Conservation (phyloP, 2,113 vertebrate species). For the Sigmodon hispidus region DNA sequence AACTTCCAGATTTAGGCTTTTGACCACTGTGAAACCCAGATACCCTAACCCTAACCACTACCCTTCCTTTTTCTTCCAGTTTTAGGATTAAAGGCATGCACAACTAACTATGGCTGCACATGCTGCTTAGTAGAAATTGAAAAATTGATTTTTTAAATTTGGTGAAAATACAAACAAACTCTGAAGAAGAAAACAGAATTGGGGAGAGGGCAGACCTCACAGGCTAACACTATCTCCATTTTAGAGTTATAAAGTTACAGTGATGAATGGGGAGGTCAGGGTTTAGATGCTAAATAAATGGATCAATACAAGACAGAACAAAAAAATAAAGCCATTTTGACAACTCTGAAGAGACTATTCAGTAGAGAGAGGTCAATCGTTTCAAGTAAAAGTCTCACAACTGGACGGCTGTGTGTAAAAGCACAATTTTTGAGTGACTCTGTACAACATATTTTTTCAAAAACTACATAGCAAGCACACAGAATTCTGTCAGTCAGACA, state of each 20-base stretch:
- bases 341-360: not conserved
- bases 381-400: constrained; percentile 29
- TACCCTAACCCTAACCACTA: not conserved
- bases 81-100: not conserved
- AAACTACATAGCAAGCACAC: not conserved
- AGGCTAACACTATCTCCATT: not conserved
- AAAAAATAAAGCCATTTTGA: constrained; percentile 7
- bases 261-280: not conserved
- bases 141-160: constrained; percentile 8
- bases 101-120: not conserved
- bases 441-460: not conserved
- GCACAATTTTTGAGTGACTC: not conserved
- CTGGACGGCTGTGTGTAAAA: not conserved
- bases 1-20: not conserved
- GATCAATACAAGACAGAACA: not conserved
- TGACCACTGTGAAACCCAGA: not conserved
- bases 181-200: not conserved
- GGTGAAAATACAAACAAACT: not conserved
- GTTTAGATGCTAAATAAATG: not conserved
- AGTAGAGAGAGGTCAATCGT: not conserved
- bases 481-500: not conserved
- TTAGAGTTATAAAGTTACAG: not conserved
- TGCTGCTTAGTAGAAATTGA: not conserved
- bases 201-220: not conserved
- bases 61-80: not conserved